Conservation (phyloP, 2,113 vertebrate genomes). For the Poeciliopsis retropinna region DNA sequence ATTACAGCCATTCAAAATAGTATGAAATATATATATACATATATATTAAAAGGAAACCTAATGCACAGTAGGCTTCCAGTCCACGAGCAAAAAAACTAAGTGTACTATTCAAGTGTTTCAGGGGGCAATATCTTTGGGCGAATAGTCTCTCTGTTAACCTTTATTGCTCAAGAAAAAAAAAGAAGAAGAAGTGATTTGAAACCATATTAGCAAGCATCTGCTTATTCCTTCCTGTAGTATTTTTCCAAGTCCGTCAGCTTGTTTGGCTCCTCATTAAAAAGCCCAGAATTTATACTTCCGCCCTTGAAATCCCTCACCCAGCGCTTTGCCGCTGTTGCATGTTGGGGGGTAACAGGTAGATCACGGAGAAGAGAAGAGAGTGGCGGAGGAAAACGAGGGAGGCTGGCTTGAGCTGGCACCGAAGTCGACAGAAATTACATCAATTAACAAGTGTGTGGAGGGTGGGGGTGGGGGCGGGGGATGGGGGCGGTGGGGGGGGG, state of each 20-base stretch:
- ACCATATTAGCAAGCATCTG: slow-evolving; percentile 36
- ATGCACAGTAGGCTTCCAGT: slow-evolving; percentile 11
- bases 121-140: slow-evolving; percentile 17
- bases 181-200: slow-evolving; percentile 39
- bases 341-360: slow-evolving; percentile 64
- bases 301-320: slow-evolving; percentile 24
- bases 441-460: slow-evolving; percentile 34
- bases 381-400: slow-evolving; percentile 4
- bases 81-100: slow-evolving; percentile 7
- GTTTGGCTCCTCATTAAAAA: slow-evolving; percentile 48
- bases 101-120: slow-evolving; percentile 14
- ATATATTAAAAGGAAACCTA: slow-evolving; percentile 3
- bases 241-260: slow-evolving; percentile 20
- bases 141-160: slow-evolving; percentile 30
- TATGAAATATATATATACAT: not conserved
- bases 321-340: slow-evolving; percentile 32
- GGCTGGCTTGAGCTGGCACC: slow-evolving; percentile 48
- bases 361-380: slow-evolving; percentile 23
- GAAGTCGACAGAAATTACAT: slow-evolving; percentile 68
- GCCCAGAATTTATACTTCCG: slow-evolving; percentile 34
- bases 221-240: slow-evolving; percentile 13
- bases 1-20: slow-evolving; percentile 47
- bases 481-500: slow-evolving; percentile 9
- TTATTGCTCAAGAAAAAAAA: not conserved
- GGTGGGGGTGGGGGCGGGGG: slow-evolving; percentile 17